A percentile compares a stretch with the other conserved stretches of the same genome.
Conservation (phyloP, 1,140 invertebrate species). For the Hyposmocoma kahamanoa region DNA sequence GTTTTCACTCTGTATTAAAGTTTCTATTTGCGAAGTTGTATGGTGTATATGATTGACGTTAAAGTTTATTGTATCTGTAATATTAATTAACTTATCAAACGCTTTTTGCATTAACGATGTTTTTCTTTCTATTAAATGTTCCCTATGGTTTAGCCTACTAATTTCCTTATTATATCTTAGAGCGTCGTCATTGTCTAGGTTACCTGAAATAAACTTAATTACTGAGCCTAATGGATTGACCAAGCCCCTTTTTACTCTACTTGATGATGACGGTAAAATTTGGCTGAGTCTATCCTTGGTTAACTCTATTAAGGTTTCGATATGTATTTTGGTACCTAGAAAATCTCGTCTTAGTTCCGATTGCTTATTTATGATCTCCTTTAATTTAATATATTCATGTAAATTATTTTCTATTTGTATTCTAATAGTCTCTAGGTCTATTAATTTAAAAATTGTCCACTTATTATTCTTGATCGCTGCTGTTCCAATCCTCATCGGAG, state of each 20-base stretch:
- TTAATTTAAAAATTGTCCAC: too few relatives aligned
- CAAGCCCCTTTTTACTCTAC: slow-evolving; percentile 15
- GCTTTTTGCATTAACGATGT: background rate
- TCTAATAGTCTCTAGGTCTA: too few relatives aligned
- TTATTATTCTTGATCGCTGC: slow-evolving; percentile 16
- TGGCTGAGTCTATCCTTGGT: slow-evolving; percentile 19
- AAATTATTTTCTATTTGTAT: too few relatives aligned
- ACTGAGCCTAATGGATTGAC: slow-evolving; percentile 20
- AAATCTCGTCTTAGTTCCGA: too few relatives aligned
- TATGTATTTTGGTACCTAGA: too few relatives aligned
- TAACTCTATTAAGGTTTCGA: too few relatives aligned
- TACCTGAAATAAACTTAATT: slow-evolving; percentile 26
- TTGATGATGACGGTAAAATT: slow-evolving; percentile 8
- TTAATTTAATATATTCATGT: too few relatives aligned
- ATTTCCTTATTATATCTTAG: slow-evolving; percentile 19
- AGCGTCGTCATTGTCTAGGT: slow-evolving; percentile 22
- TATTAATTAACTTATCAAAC: background rate
- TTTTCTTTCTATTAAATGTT: slow-evolving; percentile 14
- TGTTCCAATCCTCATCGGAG: slow-evolving; percentile 3
- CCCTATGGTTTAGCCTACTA: background rate
- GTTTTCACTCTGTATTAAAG: background rate
- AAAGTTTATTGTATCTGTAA: background rate
- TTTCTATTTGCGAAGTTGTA: background rate
- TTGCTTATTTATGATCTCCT: too few relatives aligned
- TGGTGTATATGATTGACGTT: background rate